These are phyloP conservation scores for Erpetoichthys calabaricus DNA, from an alignment of 2,797 vertebrate genomes.

Conservation along the genomic window DNA sequence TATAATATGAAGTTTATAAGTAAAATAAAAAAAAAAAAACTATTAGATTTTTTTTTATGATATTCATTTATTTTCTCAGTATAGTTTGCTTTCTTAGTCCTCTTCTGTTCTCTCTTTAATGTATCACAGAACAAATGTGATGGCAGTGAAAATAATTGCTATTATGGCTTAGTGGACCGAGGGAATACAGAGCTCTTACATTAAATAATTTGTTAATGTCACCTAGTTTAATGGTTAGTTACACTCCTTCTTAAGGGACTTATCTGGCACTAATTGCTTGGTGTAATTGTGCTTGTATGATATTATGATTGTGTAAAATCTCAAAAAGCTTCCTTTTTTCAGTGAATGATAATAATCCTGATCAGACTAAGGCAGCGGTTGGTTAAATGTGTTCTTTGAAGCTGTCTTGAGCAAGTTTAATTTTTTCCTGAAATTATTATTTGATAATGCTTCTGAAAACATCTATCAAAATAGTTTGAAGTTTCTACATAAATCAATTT, in stretches of 20 bases:
- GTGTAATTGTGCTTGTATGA: slow-evolving; percentile 4
- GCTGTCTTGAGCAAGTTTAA: no score
- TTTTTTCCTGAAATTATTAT: no score
- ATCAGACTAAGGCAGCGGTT: no score
- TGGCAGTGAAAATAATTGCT: slow-evolving; percentile 3
- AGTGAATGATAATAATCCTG: not conserved
- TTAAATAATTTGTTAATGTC: slow-evolving; percentile 6
- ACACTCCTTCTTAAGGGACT: slow-evolving; percentile 3
- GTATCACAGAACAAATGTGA: not conserved
- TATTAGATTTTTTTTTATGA: no score
- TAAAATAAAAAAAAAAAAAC: no score
- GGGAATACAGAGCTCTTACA: not conserved
- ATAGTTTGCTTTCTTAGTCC: no score
- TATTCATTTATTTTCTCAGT: no score
- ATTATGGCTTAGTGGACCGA: slow-evolving; percentile 3
- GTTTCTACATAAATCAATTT: no score
- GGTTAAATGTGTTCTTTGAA: no score
- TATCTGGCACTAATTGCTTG: slow-evolving; percentile 6
- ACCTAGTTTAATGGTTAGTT: slow-evolving; percentile 5
- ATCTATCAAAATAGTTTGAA: no score
- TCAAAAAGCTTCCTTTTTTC: slow-evolving; percentile 2
- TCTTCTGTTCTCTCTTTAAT: not conserved
- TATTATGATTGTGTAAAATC: not conserved
- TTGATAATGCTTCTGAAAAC: no score
- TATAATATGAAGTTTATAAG: no score